Percentiles rank a stretch among this genome's conserved stretches.
Conservation (phyloP, 2,888 invertebrate species). For the Cosmopolites sordidus region DNA sequence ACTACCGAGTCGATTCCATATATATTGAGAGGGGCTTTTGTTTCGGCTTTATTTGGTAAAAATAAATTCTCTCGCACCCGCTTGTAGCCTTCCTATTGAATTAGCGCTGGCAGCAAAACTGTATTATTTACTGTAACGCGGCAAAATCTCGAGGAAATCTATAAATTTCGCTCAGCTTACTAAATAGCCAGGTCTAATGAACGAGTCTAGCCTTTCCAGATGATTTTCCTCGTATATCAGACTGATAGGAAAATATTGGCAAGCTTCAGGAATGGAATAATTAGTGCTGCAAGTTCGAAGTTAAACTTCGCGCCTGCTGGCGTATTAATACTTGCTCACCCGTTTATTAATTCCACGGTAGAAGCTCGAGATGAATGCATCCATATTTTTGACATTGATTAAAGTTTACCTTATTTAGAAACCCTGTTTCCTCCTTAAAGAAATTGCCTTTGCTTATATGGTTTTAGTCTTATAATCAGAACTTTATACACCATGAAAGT, state of each 20-base stretch:
- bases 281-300: not conserved
- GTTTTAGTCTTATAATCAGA: no score
- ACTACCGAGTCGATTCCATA: no score
- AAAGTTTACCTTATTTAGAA: not conserved
- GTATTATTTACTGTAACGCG: not conserved
- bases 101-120: not conserved
- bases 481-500: no score
- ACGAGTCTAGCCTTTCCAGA: not conserved
- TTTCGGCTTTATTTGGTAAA: no score
- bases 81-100: not conserved
- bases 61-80: no score
- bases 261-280: not conserved
- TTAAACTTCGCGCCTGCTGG: not conserved
- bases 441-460: no score
- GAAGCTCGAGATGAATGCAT: not conserved
- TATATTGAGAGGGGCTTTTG: no score
- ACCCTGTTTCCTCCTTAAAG: no score
- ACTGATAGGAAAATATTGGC: conserved; percentile 1
- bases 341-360: not conserved
- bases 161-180: not conserved
- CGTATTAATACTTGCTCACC: not conserved
- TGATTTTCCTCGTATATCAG: conserved; percentile 2
- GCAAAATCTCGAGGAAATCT: not conserved
- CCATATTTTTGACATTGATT: not conserved
- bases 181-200: not conserved